These are phyloP conservation scores for Leptatherina wallacei DNA, from an alignment of 2,797 vertebrate genomes.

Conservation along the genomic window DNA sequence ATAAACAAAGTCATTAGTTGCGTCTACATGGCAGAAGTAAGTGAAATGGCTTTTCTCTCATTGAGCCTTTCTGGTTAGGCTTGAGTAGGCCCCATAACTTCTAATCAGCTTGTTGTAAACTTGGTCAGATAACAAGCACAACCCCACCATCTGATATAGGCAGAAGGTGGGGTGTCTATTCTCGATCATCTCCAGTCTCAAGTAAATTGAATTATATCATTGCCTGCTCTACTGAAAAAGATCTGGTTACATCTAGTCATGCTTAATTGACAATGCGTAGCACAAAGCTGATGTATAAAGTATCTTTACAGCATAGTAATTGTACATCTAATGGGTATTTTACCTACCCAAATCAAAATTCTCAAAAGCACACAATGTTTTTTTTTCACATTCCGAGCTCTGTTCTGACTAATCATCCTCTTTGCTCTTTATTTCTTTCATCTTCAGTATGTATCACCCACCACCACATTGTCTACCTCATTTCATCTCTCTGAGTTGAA, in stretches of 20 bases:
- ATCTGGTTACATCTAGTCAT: neutral
- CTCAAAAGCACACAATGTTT: neutral
- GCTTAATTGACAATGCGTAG: constrained; percentile 8
- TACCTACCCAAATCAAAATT: constrained; percentile 7
- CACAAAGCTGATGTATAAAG: constrained; percentile 18
- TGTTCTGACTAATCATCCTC: constrained; percentile 7
- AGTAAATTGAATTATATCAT: constrained; percentile 16
- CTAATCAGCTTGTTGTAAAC: constrained; percentile 46
- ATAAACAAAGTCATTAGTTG: constrained; percentile 73
- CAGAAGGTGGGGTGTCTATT: constrained; percentile 7
- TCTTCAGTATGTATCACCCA: neutral
- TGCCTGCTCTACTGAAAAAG: constrained; percentile 11
- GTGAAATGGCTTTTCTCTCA: constrained; percentile 37
- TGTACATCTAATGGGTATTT: constrained; percentile 14
- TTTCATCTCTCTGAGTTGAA: neutral
- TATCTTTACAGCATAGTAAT: neutral
- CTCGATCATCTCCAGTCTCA: constrained; percentile 2
- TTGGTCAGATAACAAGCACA: constrained; percentile 42
- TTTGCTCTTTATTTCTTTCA: neutral
- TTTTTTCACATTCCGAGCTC: neutral
- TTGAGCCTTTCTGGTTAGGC: constrained; percentile 36
- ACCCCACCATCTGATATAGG: constrained; percentile 30
- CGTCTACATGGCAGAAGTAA: constrained; percentile 43
- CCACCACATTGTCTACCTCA: neutral
- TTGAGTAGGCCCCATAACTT: constrained; percentile 39